phyloP scores from a whole-genome alignment of 2,797 vertebrate species.

The Chaenodraco wilsoni region DNA sequence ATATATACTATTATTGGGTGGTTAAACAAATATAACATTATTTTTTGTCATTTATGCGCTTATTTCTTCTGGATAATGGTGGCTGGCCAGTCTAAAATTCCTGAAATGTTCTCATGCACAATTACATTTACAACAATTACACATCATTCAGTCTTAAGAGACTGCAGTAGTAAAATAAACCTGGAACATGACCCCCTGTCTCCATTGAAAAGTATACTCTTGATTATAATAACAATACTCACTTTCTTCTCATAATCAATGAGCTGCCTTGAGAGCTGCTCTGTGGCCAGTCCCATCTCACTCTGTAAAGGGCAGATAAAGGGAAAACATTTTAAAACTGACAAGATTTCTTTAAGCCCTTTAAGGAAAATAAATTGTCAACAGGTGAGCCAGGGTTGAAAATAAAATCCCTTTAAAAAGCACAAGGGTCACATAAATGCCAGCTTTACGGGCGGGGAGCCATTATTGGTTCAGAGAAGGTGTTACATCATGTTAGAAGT shows the following conservation, averaged over 20 bases:
- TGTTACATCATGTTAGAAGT: conserved; percentile 2
- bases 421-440: conserved; percentile 19
- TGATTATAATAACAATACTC: conserved; percentile 41
- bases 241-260: conserved; percentile 97
- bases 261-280: conserved; percentile 94
- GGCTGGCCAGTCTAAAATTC: neutral
- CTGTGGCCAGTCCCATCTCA: conserved; percentile 97
- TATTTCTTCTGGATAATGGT: neutral
- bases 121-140: no score
- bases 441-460: neutral
- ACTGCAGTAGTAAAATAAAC: neutral
- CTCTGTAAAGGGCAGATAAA: conserved; percentile 82
- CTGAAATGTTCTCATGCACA: no score
- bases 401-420: conserved; percentile 9
- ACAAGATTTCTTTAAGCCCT: neutral
- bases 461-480: conserved; percentile 5
- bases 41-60: neutral
- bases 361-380: neutral
- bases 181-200: no score
- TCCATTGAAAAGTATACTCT: no score
- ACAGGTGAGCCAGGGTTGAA: conserved; percentile 16
- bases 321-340: neutral
- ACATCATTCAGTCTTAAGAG: neutral
- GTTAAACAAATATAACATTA: neutral
- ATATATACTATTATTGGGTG: no score